Evolutionary conservation across 2,113 vertebrate genomes (phyloP).

Genomic region (Conger conger): DNA sequence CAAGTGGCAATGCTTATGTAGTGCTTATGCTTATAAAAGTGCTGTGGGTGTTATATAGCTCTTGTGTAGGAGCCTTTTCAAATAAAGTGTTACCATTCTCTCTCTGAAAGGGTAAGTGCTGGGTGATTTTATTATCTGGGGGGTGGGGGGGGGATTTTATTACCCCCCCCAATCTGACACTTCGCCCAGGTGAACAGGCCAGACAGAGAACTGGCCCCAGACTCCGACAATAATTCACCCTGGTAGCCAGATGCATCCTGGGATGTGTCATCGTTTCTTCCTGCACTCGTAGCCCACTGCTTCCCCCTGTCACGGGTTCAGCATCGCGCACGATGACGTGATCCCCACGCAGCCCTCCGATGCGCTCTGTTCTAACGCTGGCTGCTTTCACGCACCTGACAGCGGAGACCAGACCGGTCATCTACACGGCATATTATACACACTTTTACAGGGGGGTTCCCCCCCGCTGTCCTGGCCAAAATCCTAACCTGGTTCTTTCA

Average conservation of each 20-base stretch:
- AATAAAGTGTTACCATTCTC: no score
- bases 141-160: not conserved
- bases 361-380: not conserved
- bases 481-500: no score
- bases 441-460: not conserved
- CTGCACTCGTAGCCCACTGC: not conserved
- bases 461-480: no score
- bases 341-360: no score
- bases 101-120: not conserved
- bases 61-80: no score
- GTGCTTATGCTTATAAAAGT: no score
- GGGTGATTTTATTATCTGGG: not conserved
- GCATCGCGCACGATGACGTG: no score
- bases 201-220: not conserved
- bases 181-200: not conserved
- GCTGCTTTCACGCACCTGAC: not conserved
- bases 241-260: not conserved
- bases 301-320: no score
- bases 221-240: not conserved
- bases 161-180: not conserved
- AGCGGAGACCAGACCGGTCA: no score
- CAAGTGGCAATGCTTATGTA: no score
- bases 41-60: no score
- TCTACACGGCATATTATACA: no score
- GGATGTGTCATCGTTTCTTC: not conserved